Evolutionary conservation across 2,888 invertebrate genomes (phyloP).

Genomic region (Aporophyla nigra): DNA sequence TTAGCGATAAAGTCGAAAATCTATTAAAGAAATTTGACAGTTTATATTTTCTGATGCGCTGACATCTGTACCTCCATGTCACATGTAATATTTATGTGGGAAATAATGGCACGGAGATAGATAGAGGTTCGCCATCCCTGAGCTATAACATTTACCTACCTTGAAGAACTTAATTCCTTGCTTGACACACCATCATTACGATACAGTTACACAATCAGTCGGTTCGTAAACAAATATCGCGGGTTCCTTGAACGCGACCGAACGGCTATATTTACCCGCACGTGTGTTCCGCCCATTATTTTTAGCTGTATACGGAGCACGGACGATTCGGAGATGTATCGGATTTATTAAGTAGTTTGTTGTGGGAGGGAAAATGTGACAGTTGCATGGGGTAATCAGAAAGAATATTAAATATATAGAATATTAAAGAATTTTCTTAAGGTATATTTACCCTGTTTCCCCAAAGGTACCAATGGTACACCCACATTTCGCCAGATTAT

Average conservation of each 20-base stretch:
- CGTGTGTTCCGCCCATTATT: conserved; percentile 68
- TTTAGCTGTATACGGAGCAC: conserved; percentile 46
- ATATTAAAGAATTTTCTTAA: no score
- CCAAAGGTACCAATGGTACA: no score
- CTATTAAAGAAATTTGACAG: no score
- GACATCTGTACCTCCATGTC: no score
- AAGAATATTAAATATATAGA: no score
- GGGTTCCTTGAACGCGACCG: conserved; percentile 66
- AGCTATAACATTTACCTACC: not conserved
- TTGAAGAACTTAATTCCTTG: conserved; percentile 19
- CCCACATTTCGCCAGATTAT: no score
- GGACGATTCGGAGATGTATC: conserved; percentile 26
- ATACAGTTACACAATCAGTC: conserved; percentile 63
- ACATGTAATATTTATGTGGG: no score
- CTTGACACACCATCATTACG: conserved; percentile 44
- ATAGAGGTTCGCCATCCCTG: no score
- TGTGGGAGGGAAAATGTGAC: not conserved
- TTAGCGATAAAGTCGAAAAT: no score
- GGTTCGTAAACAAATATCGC: conserved; percentile 58
- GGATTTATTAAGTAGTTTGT: conserved; percentile 23
- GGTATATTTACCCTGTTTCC: no score
- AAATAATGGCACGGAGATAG: no score
- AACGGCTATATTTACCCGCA: conserved; percentile 63
- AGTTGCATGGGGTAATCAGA: not conserved
- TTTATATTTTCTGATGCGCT: no score